phyloP scores from a whole-genome alignment of 2,113 vertebrate genomes.

The Rousettus leschenaultii region DNA sequence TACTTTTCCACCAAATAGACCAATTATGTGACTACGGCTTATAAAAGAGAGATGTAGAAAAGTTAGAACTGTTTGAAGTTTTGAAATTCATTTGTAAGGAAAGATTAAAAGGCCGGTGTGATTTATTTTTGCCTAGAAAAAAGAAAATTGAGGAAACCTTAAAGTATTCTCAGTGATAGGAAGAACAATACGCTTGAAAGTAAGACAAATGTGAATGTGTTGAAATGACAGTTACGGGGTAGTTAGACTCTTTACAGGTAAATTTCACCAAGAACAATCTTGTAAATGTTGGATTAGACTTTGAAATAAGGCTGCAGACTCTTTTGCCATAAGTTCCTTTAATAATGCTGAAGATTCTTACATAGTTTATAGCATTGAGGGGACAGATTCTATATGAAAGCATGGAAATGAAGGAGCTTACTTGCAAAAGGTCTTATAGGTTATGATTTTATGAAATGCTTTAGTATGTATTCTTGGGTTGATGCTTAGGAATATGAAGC shows the following conservation, averaged over 20 bases:
- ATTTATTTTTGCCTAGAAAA: background rate
- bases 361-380: background rate
- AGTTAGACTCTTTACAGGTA: background rate
- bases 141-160: background rate
- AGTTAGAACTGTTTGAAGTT: background rate
- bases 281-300: background rate
- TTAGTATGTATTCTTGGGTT: background rate
- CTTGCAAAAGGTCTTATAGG: background rate
- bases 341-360: background rate
- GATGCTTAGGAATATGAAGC: background rate
- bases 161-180: background rate
- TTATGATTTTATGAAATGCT: background rate
- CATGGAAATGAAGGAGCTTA: background rate
- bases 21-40: background rate
- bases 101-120: slow-evolving; percentile 35
- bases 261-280: background rate
- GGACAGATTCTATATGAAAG: background rate
- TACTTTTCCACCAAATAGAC: slow-evolving; percentile 43
- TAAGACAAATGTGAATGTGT: background rate
- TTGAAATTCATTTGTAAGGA: slow-evolving; percentile 37
- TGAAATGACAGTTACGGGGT: background rate
- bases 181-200: background rate
- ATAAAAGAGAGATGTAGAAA: background rate
- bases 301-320: background rate
- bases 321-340: background rate